Conservation (phyloP, 2,113 vertebrate genomes). For the Oreochromis niloticus region DNA sequence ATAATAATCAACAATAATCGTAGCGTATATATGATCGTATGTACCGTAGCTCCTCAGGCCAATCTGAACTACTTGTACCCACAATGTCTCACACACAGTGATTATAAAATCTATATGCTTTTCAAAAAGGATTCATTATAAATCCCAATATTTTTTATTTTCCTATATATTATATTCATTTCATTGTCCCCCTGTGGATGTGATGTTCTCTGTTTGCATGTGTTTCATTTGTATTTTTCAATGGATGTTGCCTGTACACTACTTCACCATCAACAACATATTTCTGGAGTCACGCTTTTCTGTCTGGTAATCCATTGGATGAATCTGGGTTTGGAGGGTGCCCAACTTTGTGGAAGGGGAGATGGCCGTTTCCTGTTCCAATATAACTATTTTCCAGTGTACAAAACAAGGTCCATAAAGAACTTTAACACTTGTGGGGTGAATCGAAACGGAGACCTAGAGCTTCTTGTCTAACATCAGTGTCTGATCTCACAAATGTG, state of each 20-base stretch:
- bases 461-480: not conserved
- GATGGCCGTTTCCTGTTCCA: not conserved
- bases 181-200: not conserved
- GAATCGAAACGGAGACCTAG: not conserved
- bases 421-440: not conserved
- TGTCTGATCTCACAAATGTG: not conserved
- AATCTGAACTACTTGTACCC: not conserved
- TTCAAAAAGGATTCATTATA: not conserved
- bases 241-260: not conserved
- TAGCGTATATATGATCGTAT: not conserved
- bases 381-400: not conserved
- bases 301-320: not conserved
- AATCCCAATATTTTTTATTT: not conserved
- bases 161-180: not conserved
- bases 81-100: not conserved
- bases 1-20: not conserved
- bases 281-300: not conserved
- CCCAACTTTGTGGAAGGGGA: not conserved
- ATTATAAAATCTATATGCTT: not conserved
- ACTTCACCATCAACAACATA: not conserved
- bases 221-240: not conserved
- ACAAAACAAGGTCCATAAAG: not conserved
- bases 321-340: not conserved
- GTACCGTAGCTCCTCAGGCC: not conserved
- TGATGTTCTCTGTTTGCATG: not conserved